Percentiles rank a stretch among this genome's conserved stretches.
phyloP scores from a whole-genome alignment of 2,888 invertebrate species.

The Oxystoma pomonae region DNA sequence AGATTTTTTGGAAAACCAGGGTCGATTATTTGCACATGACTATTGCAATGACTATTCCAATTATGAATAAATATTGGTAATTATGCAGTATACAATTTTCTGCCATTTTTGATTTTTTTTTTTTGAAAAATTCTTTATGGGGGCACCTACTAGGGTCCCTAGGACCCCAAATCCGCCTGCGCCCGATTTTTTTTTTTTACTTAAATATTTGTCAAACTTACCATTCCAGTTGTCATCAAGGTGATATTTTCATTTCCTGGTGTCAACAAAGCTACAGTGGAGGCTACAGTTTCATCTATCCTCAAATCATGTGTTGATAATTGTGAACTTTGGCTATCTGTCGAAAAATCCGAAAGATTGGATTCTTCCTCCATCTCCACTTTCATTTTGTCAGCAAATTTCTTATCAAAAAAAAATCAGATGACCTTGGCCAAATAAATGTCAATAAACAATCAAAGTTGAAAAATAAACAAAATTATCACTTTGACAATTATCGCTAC shows the following conservation, averaged over 20 bases:
- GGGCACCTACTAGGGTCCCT: too few species aligned
- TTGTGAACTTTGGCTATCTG: slow-evolving; percentile 47
- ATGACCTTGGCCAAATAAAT: slow-evolving; percentile 30
- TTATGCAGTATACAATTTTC: too few species aligned
- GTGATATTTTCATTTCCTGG: neutral
- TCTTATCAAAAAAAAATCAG: slow-evolving; percentile 24
- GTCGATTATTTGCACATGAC: too few species aligned
- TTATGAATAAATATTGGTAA: too few species aligned
- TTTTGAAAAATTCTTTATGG: too few species aligned
- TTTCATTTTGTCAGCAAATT: slow-evolving; percentile 35
- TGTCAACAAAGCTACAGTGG: neutral
- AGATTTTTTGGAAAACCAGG: too few species aligned
- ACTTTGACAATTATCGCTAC: slow-evolving; percentile 7
- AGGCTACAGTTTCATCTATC: slow-evolving; percentile 28
- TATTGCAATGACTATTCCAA: too few species aligned
- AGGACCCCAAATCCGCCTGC: too few species aligned
- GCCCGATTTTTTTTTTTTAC: too few species aligned
- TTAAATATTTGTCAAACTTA: too few species aligned
- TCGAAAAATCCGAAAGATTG: slow-evolving; percentile 47
- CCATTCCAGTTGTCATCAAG: neutral
- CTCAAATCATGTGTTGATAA: slow-evolving; percentile 43
- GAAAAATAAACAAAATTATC: slow-evolving; percentile 18
- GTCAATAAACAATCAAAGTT: slow-evolving; percentile 30
- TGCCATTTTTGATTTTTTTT: too few species aligned
- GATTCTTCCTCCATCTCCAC: slow-evolving; percentile 46